These are phyloP conservation scores for Puma concolor DNA, from an alignment of 2,113 vertebrate genomes.

Conservation along the genomic window DNA sequence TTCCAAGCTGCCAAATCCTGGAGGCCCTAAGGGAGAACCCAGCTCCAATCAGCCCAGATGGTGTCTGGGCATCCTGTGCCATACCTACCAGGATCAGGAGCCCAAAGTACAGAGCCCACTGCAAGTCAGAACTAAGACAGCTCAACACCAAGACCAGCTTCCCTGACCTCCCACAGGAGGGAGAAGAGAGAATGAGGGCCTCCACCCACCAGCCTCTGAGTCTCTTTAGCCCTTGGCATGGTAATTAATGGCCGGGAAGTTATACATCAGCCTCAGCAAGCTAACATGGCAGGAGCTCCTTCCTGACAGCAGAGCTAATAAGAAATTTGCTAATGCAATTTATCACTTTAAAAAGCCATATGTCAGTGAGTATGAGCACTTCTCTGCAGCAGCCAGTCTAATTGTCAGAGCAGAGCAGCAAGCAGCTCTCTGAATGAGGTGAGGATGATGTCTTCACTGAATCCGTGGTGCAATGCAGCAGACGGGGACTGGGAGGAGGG, in stretches of 20 bases:
- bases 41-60: background rate
- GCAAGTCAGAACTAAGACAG: conserved; percentile 8
- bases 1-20: background rate
- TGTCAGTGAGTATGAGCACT: conserved; percentile 75
- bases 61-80: background rate
- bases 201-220: background rate
- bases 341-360: conserved; percentile 87
- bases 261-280: conserved; percentile 46
- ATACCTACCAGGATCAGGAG: background rate
- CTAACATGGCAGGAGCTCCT: conserved; percentile 73
- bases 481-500: conserved; percentile 67
- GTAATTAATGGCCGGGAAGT: conserved; percentile 68
- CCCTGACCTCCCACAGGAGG: background rate
- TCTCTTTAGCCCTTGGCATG: conserved; percentile 52
- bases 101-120: background rate
- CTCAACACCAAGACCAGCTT: background rate
- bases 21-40: background rate
- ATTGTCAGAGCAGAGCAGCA: conserved; percentile 85
- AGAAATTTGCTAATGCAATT: conserved; percentile 87
- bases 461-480: conserved; percentile 90
- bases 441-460: conserved; percentile 88
- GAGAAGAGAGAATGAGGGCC: background rate
- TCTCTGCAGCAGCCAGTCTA: conserved; percentile 85
- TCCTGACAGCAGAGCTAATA: conserved; percentile 87
- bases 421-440: conserved; percentile 85